A percentile compares a stretch with the other conserved stretches of the same genome.
Conservation (phyloP, 2,113 vertebrate species). For the Oreochromis niloticus region DNA sequence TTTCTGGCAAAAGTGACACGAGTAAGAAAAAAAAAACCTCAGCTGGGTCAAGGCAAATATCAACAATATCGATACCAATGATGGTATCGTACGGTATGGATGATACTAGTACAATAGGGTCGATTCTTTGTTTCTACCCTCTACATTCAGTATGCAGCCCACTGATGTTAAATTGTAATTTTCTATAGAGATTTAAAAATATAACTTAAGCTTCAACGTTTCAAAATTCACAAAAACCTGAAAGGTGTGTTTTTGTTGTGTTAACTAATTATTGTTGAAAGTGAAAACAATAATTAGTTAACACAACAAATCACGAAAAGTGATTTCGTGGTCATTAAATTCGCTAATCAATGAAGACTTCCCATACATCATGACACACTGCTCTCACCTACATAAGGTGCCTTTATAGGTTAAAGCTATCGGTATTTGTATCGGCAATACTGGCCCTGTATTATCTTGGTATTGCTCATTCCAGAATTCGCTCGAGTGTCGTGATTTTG, state of each 20-base stretch:
- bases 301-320: neutral
- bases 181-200: neutral
- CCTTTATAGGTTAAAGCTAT: neutral
- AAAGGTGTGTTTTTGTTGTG: neutral
- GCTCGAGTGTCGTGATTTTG: neutral
- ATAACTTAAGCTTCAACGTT: neutral
- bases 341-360: neutral
- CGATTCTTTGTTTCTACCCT: neutral
- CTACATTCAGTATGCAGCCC: neutral
- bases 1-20: neutral
- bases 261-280: neutral
- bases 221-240: neutral
- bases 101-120: neutral
- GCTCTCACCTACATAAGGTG: neutral
- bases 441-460: neutral
- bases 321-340: neutral
- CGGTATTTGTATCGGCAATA: neutral
- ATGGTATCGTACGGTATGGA: neutral
- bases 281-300: neutral
- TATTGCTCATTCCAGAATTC: neutral
- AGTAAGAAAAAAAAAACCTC: neutral
- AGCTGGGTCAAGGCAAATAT: neutral
- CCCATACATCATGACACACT: neutral
- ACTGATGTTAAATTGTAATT: neutral
- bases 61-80: neutral